A percentile compares a stretch with the other conserved stretches of the same genome.
phyloP scores from a whole-genome alignment of 2,888 invertebrate species.

The Lasioglossum morio region DNA sequence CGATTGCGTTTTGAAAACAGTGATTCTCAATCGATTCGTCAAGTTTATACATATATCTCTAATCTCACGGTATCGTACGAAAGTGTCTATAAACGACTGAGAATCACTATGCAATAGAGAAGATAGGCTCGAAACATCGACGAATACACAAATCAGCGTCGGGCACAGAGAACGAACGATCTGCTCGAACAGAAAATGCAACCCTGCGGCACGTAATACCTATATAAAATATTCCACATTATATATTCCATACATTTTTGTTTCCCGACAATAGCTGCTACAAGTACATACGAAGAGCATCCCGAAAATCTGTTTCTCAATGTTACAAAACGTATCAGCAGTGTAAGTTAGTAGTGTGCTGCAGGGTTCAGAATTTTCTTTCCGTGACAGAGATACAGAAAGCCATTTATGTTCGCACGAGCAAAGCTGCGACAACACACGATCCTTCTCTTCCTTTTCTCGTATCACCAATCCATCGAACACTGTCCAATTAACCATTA shows the following conservation, averaged over 20 bases:
- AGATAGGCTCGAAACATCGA: neutral
- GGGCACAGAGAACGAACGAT: neutral
- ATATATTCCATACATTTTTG: neutral
- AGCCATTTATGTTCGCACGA: neutral
- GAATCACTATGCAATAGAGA: neutral
- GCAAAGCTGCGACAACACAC: neutral
- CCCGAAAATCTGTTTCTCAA: constrained; percentile 6
- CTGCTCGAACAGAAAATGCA: neutral
- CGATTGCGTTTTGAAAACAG: neutral
- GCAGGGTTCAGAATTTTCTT: constrained; percentile 4
- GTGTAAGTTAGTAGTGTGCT: constrained; percentile 15
- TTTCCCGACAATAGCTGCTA: neutral
- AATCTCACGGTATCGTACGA: neutral
- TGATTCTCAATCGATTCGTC: neutral
- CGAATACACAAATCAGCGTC: neutral
- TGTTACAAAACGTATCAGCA: constrained; percentile 15
- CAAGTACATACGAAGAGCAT: neutral
- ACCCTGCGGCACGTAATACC: constrained; percentile 8
- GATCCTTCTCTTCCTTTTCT: neutral
- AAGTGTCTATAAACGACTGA: no score
- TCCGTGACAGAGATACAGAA: constrained; percentile 47
- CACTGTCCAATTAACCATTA: neutral
- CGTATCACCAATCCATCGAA: neutral
- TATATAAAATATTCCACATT: constrained; percentile 14
- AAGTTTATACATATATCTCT: no score